Evolutionary conservation across 2,797 vertebrate genomes (phyloP).

Genomic region (Echeneis naucrates): DNA sequence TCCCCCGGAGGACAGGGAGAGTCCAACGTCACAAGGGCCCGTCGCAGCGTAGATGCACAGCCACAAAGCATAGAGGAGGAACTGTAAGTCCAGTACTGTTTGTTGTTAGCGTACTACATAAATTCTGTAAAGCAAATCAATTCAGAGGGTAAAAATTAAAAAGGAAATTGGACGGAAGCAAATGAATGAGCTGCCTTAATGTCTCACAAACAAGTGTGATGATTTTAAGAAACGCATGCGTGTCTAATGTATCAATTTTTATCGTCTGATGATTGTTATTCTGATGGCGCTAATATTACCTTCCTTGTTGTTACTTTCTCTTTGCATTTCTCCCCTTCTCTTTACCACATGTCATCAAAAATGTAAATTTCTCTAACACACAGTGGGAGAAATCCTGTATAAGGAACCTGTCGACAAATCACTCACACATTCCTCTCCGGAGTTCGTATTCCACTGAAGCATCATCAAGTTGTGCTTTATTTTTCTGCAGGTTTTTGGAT

Average conservation of each 20-base stretch:
- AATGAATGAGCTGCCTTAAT: neutral
- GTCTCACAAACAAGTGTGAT: neutral
- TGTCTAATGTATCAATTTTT: neutral
- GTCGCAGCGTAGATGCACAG: slow-evolving; percentile 55
- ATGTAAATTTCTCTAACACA: neutral
- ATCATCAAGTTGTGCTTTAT: neutral
- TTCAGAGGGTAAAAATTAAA: neutral
- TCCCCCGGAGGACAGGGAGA: slow-evolving; percentile 19
- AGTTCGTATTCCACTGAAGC: neutral
- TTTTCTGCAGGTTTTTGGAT: slow-evolving; percentile 72
- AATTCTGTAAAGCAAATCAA: neutral
- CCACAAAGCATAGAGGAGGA: slow-evolving; percentile 75
- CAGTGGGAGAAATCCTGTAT: neutral
- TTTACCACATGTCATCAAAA: neutral
- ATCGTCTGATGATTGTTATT: neutral
- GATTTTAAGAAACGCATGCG: neutral
- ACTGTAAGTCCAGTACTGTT: slow-evolving; percentile 67
- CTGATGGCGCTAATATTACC: neutral
- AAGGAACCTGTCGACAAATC: neutral
- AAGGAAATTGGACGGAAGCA: neutral
- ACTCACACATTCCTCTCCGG: neutral
- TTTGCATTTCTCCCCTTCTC: neutral
- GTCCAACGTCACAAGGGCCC: slow-evolving; percentile 18
- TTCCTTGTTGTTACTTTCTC: neutral
- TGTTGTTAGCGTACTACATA: neutral